Percentiles rank a stretch among this genome's conserved stretches.
Conservation (phyloP, 2,888 invertebrate genomes). For the Epistrophella euchroma region DNA sequence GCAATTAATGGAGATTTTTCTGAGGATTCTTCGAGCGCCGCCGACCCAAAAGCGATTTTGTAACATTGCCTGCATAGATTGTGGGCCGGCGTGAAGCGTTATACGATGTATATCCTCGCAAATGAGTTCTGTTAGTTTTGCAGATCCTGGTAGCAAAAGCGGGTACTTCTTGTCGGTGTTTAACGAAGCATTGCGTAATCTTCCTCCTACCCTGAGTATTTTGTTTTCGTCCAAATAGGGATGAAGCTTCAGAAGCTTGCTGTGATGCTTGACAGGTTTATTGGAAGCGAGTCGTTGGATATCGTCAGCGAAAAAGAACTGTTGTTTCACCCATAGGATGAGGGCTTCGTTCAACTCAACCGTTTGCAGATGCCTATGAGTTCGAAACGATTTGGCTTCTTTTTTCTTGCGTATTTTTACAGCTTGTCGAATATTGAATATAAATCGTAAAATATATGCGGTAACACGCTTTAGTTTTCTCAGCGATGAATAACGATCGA, state of each 20-base stretch:
- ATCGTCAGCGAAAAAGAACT: neutral
- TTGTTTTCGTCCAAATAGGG: conserved; percentile 35
- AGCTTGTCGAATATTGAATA: neutral
- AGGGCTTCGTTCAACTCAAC: conserved; percentile 30
- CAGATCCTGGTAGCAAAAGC: conserved; percentile 1
- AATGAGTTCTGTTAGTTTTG: conserved; percentile 13
- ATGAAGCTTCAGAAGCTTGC: neutral
- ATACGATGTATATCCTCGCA: conserved; percentile 10
- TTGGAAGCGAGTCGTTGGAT: neutral
- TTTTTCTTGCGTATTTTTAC: neutral
- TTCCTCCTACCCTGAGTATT: conserved; percentile 30
- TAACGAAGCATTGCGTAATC: conserved; percentile 13
- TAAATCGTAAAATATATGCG: conserved; percentile 11
- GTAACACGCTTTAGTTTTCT: conserved; percentile 26
- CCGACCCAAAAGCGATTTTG: neutral
- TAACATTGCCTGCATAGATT: conserved; percentile 17
- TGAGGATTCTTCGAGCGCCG: neutral
- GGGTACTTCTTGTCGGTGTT: conserved; percentile 36
- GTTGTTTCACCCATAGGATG: conserved; percentile 12
- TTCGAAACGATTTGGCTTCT: conserved; percentile 2
- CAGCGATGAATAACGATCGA: conserved; percentile 8
- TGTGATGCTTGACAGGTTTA: neutral
- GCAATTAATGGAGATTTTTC: neutral
- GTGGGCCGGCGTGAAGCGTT: conserved; percentile 21
- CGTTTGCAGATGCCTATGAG: neutral